Base-by-base conservation (phyloP, 2,113 vertebrate genomes). In the Panthera leo region DNA sequence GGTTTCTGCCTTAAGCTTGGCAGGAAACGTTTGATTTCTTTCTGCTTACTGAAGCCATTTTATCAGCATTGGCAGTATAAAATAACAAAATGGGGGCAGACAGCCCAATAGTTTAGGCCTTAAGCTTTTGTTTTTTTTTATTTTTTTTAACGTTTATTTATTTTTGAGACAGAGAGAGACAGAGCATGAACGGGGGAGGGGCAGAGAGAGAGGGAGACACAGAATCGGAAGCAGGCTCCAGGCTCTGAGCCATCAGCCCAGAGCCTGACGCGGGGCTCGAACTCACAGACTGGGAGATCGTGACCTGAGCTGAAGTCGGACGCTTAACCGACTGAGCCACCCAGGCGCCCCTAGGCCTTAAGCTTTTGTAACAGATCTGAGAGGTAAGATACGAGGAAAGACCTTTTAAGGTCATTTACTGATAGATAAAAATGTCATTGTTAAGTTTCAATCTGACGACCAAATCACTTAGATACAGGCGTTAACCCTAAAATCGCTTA, bases 21-120 rank as follows among this genome's bases (percentile, higher is more conserved):
- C 94, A 97, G 93, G 97, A 97, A 96, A 96, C 78, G 82, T 85
- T 85, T 95, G 91, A 76, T 94, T 89, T 96, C 80, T 97, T 94
- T 95, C 58, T 89, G 55, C 80, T 90, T 61, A 67, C 16, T 15
- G 79, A 94, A 95, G 76, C 80, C 39, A 39, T 96, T 96, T 90
- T 51, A 95, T 92, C 91, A 89, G 82, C 27, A 70, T 1, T 48
- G 27, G n/a, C 15, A 87, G 93, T 58, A 85, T 95, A 84, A 96
- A 92, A 29, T 96, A 96, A 96, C 90, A 93, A 92, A 87, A 89
- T 9, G 36, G 80, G 75, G 76, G 70, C 39, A 75, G 70, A 79
- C 6, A 78, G 88, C 45, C 80, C 19, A 7, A 70, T 14, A 36
- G 39, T 79, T 94, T 73, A 82, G 61, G 58, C 9, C 18, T 95